Base-by-base conservation (phyloP, 2,113 vertebrate genomes). In the Numida meleagris region DNA sequence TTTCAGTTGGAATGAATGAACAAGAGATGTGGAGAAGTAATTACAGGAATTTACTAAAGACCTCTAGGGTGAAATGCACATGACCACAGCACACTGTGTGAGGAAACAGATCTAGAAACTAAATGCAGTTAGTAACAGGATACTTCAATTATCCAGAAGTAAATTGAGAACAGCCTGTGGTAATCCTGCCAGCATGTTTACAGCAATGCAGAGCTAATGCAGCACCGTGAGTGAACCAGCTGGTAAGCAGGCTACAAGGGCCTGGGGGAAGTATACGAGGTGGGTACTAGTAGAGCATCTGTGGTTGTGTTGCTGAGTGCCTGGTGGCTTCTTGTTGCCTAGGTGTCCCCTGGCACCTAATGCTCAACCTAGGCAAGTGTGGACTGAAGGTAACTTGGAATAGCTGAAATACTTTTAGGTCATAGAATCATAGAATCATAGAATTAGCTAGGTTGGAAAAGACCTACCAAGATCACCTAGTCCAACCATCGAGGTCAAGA, bases 21-120 rank as follows among this genome's bases (percentile, higher is more conserved):
- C 70, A 72, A 24, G 94, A 95, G 94, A 87, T 59, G 65, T 72
- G 86, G 82, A 94, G 88, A 89, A 88, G 68, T 87, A 93, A 89
- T 95, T 96, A 95, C 51, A 92, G 95, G 72, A 59, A 92, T 97
- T 88, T 94, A 74, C 72, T 96, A 62, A 55, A 94, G 95, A 97
- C 95, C 95, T 94, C 79, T 77, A 46, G 92, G 85, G 88, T 90
- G 89, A 96, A 87, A 85, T 58, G 92, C 95, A 82, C 86, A 90
- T 14, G 84, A 73, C 80, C 93, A 94, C 55, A 81, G 76, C 84
- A 85, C 68, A 20, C 55, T 59, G 34, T 86, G 71, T 55, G 79
- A 82, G 59, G 88, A 88, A 95, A 34, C 48, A 65, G 59, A 86
- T 66, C 8, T 89, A 75, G 61, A 70, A 97, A 86, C 61, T 63